Conservation (phyloP, 1,140 invertebrate species). For the Zaprionus capensis region DNA sequence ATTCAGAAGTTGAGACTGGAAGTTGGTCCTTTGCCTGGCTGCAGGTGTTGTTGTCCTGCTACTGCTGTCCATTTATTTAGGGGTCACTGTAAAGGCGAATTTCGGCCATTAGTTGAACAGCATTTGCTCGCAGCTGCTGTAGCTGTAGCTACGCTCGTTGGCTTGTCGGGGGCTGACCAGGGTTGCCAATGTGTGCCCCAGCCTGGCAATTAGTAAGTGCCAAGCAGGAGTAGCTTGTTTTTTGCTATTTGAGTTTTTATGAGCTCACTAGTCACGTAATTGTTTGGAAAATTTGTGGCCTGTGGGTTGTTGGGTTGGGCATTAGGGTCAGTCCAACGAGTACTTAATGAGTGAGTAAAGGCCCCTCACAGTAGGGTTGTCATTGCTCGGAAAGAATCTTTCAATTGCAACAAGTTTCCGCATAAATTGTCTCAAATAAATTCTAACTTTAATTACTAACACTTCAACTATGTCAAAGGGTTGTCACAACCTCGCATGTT, state of each 20-base stretch:
- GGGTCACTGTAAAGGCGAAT: conserved; percentile 56
- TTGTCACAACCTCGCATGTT: not conserved
- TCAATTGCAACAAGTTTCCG: not conserved
- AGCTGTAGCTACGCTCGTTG: not conserved
- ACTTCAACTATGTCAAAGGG: not conserved
- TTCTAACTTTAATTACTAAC: not conserved
- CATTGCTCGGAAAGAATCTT: not conserved
- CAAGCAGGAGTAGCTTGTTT: conserved; percentile 2
- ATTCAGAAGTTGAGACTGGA: conserved; percentile 48
- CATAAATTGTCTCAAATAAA: not conserved
- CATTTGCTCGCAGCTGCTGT: conserved; percentile 15
- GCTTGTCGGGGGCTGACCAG: not conserved
- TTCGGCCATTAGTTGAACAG: conserved; percentile 45
- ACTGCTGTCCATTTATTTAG: conserved; percentile 53
- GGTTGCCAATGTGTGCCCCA: conserved; percentile 33
- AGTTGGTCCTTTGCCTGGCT: conserved; percentile 50
- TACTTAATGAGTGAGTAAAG: conserved; percentile 18
- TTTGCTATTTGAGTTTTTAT: conserved; percentile 53
- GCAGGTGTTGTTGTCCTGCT: conserved; percentile 40
- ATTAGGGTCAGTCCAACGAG: conserved; percentile 6
- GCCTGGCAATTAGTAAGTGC: conserved; percentile 56
- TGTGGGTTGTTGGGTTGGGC: not conserved
- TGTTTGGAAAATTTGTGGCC: conserved; percentile 47
- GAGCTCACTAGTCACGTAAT: conserved; percentile 54
- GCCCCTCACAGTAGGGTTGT: not conserved